Base-by-base conservation (phyloP, 2,797 vertebrate genomes). In the Valencia hispanica region DNA sequence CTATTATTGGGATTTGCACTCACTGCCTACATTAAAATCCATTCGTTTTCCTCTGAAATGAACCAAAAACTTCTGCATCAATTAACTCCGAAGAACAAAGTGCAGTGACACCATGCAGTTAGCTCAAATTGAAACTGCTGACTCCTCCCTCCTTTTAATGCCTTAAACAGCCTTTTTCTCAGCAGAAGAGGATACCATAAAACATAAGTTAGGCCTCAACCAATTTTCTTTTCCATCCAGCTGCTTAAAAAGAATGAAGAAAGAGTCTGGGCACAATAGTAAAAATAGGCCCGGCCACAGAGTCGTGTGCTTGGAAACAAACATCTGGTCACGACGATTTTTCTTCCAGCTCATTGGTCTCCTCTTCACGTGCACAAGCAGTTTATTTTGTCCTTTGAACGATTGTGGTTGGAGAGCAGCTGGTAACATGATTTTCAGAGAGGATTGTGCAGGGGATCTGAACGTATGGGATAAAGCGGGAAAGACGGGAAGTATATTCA, bases 201-300 rank as follows among this genome's bases (percentile, higher is more conserved):
- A 94, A 94, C 91, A 94, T 94, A 90, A 95, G 88, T 94, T 94
- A 86, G 92, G 85, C 72, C 93, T 94, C 76, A 69, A 92, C 89
- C 94, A 94, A 94, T 94, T 94, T 94, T 94, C 92, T 94, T 93
- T 94, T 95, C 91, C 92, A 90, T 93, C 89, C 90, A 92, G 89
- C 90, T 92, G 91, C 92, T 92, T 92, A 90, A 94, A 94, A 93
- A 92, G 89, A 94, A 93, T 86, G 88, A 91, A 94, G 89, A 94
- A 91, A 94, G 91, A 94, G 87, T 94, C 92, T 94, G 91, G 92
- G 92, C 91, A 92, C 91, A 93, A 91, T 92, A 90, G 93, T 96
- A 94, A 95, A 96, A 96, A 96, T 95, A 95, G 92, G 88, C 78
- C 78, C 86, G 48, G 92, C 92, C 94, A 30, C 94, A 95, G 90